Base-by-base conservation (phyloP, 2,888 invertebrate species). In the Hypselothyrea guttata region DNA sequence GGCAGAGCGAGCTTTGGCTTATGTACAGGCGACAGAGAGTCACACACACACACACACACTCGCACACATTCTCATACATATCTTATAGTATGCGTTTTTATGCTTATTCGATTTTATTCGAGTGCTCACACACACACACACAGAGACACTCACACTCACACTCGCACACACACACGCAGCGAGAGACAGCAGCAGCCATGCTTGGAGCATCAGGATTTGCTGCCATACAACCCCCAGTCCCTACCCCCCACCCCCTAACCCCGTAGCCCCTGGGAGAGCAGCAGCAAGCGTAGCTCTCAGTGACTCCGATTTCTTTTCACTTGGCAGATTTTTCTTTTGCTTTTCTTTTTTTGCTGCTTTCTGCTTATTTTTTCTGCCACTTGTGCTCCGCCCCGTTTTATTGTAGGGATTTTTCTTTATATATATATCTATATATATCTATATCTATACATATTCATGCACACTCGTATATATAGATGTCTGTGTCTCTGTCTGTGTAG, bases 301-400 rank as follows among this genome's bases (percentile, higher is more conserved):
- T 68, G 84, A 81, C 84, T 84, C 86, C 86, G 82, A 79, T 79
- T 79, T 78, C 78, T 78, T 78, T 78, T 84, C 78, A 79, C 86
- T 79, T 79, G 86, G 78, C 66, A 86, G 84, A 77, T 86, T 79
- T 79, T 79, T 86, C 84, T 84, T 79, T 81, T 60, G 64, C 78
- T 66, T 66, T 66, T 73, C 75, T 73, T 72, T 81, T 69, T 74
- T 79, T 72, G 68, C 71, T 71, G 11, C 44, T 52, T 58, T 56
- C 33, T 73, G 37, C 44, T 18, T 18, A 4, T 44, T 38, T 31
- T 27, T 35, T 31, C 35, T 71, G 47, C 73, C 68, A 82, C 86
- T 86, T 77, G 79, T 84, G 86, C 86, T 79, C 86, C 85, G 86
- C 86, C 79, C 86, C 78, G 52, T 79, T 86, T 79, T 86, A 82